Percentiles rank a stretch among this genome's conserved stretches.
Evolutionary conservation across 2,888 invertebrate genomes (phyloP).

Genomic region (Drosophila parthenogenetica): DNA sequence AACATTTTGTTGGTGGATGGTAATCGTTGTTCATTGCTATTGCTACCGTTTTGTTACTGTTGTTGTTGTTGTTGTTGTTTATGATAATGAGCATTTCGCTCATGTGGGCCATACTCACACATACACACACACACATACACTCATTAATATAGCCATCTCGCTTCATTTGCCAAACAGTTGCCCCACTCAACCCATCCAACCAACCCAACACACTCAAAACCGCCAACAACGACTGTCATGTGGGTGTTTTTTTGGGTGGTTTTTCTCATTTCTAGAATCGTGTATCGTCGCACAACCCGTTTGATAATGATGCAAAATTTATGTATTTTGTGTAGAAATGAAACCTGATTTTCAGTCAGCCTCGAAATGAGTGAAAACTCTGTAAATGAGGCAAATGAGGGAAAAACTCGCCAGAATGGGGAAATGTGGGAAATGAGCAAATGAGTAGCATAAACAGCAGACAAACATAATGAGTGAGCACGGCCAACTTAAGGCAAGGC

Average conservation of each 20-base stretch:
- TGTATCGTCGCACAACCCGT: slow-evolving; percentile 54
- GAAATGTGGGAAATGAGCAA: slow-evolving; percentile 11
- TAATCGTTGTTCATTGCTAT: slow-evolving; percentile 39
- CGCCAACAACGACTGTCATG: slow-evolving; percentile 3
- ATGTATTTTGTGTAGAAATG: slow-evolving; percentile 84
- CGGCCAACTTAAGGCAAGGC: not conserved
- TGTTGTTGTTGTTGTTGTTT: slow-evolving; percentile 65
- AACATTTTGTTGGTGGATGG: slow-evolving; percentile 61
- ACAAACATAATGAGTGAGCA: slow-evolving; percentile 15
- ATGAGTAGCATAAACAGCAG: slow-evolving; percentile 4
- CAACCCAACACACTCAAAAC: not conserved
- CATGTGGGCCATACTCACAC: slow-evolving; percentile 64
- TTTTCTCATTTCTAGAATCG: slow-evolving; percentile 46
- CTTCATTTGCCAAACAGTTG: slow-evolving; percentile 70
- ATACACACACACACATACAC: slow-evolving; percentile 34
- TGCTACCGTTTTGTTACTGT: slow-evolving; percentile 47
- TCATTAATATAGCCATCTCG: slow-evolving; percentile 81
- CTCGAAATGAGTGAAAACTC: slow-evolving; percentile 67
- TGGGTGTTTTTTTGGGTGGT: slow-evolving; percentile 58
- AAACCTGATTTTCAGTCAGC: slow-evolving; percentile 78
- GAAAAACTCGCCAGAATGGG: not conserved
- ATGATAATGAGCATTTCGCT: slow-evolving; percentile 81
- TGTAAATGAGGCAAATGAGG: not conserved
- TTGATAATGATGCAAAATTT: slow-evolving; percentile 82
- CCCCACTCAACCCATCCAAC: slow-evolving; percentile 18